phyloP scores from a whole-genome alignment of 2,113 vertebrate genomes.

The Gymnocephalus cernua region DNA sequence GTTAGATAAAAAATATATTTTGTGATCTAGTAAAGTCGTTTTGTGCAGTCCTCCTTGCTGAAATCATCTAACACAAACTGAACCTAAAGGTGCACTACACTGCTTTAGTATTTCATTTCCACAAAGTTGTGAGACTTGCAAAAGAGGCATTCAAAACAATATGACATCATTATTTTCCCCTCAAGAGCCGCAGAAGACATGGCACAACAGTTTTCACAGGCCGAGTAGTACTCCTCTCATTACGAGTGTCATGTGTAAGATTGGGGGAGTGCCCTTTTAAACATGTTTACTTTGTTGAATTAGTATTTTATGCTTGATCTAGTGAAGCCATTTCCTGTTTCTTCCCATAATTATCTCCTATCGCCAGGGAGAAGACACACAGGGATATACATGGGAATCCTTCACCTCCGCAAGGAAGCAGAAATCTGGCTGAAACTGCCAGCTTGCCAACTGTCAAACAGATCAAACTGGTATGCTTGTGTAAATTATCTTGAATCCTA shows the following conservation, averaged over 20 bases:
- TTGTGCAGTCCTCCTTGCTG: not conserved
- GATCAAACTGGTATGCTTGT: conserved; percentile 50
- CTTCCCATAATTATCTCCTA: not conserved
- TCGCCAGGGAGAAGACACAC: not conserved
- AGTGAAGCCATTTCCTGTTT: not conserved
- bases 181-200: not conserved
- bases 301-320: not conserved
- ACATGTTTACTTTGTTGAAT: not conserved
- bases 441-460: conserved; percentile 55
- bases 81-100: not conserved
- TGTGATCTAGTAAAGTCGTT: not conserved
- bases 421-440: conserved; percentile 45
- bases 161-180: not conserved
- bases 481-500: conserved; percentile 36
- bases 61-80: not conserved
- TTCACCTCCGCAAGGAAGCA: conserved; percentile 34
- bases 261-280: not conserved
- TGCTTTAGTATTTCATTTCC: not conserved
- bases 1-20: not conserved
- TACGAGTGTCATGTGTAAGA: not conserved
- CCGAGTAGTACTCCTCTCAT: not conserved
- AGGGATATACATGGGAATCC: not conserved
- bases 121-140: conserved; percentile 1
- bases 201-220: not conserved
- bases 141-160: not conserved